Conservation (phyloP, 2,888 invertebrate species). For the Lycaena phlaeas region DNA sequence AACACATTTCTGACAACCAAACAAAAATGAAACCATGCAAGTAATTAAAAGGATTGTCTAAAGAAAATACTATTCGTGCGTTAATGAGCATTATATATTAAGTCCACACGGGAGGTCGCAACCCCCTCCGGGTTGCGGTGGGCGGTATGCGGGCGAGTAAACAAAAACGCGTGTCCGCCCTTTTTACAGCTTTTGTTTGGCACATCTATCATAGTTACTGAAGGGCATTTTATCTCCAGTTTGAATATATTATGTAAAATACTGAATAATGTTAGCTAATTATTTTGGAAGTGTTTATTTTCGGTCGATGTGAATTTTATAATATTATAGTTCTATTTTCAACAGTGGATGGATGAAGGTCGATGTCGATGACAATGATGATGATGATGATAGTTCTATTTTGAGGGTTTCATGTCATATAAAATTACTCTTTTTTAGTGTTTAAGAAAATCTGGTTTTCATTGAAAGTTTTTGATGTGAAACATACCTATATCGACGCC, state of each 20-base stretch:
- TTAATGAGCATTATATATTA: constrained; percentile 25
- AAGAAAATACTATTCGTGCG: constrained; percentile 7
- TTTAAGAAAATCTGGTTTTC: too few relatives aligned
- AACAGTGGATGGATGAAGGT: too few relatives aligned
- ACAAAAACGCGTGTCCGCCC: constrained; percentile 35
- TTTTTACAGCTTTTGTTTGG: constrained; percentile 31
- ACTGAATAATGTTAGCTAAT: not conserved
- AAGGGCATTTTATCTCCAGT: constrained; percentile 5
- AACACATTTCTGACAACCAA: too few relatives aligned
- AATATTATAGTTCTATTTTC: too few relatives aligned
- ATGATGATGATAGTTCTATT: too few relatives aligned
- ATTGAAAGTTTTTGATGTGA: too few relatives aligned
- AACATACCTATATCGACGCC: too few relatives aligned
- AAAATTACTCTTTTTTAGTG: too few relatives aligned
- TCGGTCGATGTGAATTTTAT: not conserved
- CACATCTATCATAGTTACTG: constrained; percentile 11
- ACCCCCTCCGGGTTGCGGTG: constrained; percentile 30
- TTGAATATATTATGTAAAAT: constrained; percentile 5
- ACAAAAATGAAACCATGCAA: too few relatives aligned
- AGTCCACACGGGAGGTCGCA: constrained; percentile 21
- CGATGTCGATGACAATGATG: too few relatives aligned
- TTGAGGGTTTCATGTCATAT: too few relatives aligned
- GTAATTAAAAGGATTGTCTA: constrained; percentile 5
- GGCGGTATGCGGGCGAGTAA: constrained; percentile 45
- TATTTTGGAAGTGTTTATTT: not conserved